Conservation (phyloP, 2,113 vertebrate species). For the Rhabdornis inornatus region DNA sequence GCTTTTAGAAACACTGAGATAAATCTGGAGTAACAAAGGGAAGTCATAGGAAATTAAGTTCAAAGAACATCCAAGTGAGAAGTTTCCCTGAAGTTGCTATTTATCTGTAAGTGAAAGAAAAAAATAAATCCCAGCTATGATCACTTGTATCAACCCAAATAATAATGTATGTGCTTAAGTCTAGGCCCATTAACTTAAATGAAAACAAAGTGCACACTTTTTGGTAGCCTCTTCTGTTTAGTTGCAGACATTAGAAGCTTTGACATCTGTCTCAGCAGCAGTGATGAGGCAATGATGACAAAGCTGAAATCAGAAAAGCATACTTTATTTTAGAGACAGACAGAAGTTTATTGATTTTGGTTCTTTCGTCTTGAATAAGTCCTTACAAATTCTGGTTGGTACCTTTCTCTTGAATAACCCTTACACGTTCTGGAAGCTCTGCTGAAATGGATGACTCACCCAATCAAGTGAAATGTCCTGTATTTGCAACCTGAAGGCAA, state of each 20-base stretch:
- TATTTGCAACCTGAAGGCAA: not conserved
- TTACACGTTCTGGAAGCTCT: not conserved
- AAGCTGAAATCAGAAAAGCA: not conserved
- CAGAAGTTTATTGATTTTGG: not conserved
- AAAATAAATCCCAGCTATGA: not conserved
- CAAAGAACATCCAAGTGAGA: not conserved
- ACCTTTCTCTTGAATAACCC: not conserved
- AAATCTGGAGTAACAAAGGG: not conserved
- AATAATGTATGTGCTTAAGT: not conserved
- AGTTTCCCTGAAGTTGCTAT: not conserved
- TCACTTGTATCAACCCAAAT: not conserved
- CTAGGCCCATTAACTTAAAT: not conserved
- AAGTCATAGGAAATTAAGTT: not conserved
- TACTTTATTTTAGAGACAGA: not conserved
- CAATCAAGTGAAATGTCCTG: not conserved
- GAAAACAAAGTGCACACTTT: not conserved
- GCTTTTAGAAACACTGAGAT: not conserved
- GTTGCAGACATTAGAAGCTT: rapidly evolving
- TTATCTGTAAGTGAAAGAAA: not conserved
- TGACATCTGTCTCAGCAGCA: not conserved
- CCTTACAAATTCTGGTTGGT: not conserved
- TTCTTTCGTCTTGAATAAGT: not conserved
- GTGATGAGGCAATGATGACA: not conserved
- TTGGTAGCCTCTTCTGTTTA: not conserved
- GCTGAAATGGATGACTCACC: not conserved